phyloP scores from a whole-genome alignment of 2,113 vertebrate species.

The Parus major region DNA sequence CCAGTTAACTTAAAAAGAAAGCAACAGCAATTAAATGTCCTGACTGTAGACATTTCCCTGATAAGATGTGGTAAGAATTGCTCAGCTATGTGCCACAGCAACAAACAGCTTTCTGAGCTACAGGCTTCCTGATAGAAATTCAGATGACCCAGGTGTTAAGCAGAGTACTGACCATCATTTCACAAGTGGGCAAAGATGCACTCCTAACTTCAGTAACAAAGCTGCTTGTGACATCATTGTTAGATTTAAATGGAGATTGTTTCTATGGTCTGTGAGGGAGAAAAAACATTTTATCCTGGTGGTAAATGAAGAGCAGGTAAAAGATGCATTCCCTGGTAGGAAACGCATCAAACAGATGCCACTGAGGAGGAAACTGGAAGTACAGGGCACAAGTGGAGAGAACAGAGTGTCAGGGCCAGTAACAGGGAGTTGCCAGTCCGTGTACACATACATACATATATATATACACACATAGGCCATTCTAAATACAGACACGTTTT shows the following conservation, averaged over 20 bases:
- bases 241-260: not conserved
- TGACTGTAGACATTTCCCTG: not conserved
- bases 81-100: not conserved
- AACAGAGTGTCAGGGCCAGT: not conserved
- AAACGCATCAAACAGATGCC: not conserved
- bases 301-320: not conserved
- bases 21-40: not conserved
- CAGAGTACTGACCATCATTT: not conserved
- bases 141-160: not conserved
- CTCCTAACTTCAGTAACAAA: not conserved
- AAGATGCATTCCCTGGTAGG: not conserved
- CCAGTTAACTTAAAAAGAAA: not conserved
- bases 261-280: not conserved
- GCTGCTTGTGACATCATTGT: not conserved
- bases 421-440: not conserved
- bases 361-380: not conserved
- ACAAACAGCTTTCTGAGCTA: not conserved
- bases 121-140: not conserved
- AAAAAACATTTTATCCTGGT: not conserved
- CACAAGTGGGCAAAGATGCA: not conserved
- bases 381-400: not conserved
- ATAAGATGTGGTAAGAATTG: not conserved
- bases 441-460: too few relatives aligned
- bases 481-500: not conserved
- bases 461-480: rapidly evolving